Base-by-base conservation (phyloP, 1,140 invertebrate species). In the Periplaneta americana region DNA sequence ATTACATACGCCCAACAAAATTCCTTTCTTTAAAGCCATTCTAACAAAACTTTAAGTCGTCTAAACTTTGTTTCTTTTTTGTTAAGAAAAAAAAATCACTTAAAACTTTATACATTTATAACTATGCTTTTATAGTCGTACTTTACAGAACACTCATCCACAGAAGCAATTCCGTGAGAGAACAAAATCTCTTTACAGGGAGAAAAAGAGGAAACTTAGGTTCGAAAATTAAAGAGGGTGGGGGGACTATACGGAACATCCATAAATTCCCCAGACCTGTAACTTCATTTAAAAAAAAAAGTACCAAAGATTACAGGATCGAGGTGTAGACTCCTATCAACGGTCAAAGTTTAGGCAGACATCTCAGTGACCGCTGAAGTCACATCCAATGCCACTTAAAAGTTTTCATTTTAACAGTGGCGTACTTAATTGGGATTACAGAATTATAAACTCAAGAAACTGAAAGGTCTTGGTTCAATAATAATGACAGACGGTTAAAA, bases 31-130 rank as follows among this genome's bases (percentile, higher is more conserved):
- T 22, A 33, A 77, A 77, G 75, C 35, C 6, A 77, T 34, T 36
- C 33, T 36, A 77, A 36, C 33, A 77, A 77, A 77, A 36, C 22
- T 77, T 77, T 9, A 76, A 77, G 75, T 77, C 31, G 75, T 77
- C 31, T 28, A 22, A 77, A 77, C 75, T 77, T 77, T 10, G 31
- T 66, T 13, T 28, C 48, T 66, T 66, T 66, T 66, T n/a, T n/a
- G 22, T 28, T 31, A 13, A 18, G 66, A 48, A 80, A 32, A 48
- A 36, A 80, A 80, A 74, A 78, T 37, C 35, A 37, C 34, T 74
- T 80, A 34, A 81, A 81, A 81, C 66, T 77, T 81, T 75, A 81
- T 79, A 81, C 80, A 81, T 81, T 78, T 81, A 81, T 78, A 81
- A 81, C 75, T 39, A 79, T 36, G 28, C 66, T 77, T 81, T 81